Base-by-base conservation (phyloP, 1,140 invertebrate species). In the Drosophila suzukii region DNA sequence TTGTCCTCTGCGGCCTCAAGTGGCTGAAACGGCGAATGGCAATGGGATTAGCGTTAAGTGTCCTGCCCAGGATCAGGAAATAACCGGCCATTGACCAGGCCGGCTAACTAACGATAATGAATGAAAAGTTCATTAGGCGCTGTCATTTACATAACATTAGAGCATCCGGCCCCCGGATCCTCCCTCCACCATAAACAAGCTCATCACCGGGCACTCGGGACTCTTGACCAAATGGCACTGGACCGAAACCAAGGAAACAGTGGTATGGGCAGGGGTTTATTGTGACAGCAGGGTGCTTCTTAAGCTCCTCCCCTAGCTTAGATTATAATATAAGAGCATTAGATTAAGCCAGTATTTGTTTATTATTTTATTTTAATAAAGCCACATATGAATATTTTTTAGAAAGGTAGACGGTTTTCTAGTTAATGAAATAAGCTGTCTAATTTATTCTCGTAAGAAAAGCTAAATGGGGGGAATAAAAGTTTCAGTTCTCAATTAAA, bases 131-230 rank as follows among this genome's bases (percentile, higher is more conserved):
- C 84, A 89, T 89, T 89, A 89, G 84, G 80, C 77, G 62, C 84
- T 89, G 84, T 89, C 84, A 89, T 89, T 89, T 89, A 89, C 84
- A 89, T 89, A 89, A 89, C 80, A 88, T 88, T 89, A 89, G 71
- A 80, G 63, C 76, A 74, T 79, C 78, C 79, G 38, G 49, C 50
- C 55, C 49, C 27, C 36, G 30, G 30, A 12, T 59, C 38, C 43
- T 59, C 60, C 15, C 27, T 27, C 44, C 46, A 43, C 36, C 73
- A 74, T 75, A 58, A 68, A 66, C 68, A 82, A 65, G 67, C 56
- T 75, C 57, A 75, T 71, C 72, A 46, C 57, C 53, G 34, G 27
- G 27, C n/a, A 46, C 49, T 17, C 30, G 36, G 39, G 32, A 34
- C 13, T 47, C 63, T 46, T 71, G 67, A 15, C 63, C 65, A 71